phyloP scores from a whole-genome alignment of 2,113 vertebrate species.

The Eulemur rufifrons region DNA sequence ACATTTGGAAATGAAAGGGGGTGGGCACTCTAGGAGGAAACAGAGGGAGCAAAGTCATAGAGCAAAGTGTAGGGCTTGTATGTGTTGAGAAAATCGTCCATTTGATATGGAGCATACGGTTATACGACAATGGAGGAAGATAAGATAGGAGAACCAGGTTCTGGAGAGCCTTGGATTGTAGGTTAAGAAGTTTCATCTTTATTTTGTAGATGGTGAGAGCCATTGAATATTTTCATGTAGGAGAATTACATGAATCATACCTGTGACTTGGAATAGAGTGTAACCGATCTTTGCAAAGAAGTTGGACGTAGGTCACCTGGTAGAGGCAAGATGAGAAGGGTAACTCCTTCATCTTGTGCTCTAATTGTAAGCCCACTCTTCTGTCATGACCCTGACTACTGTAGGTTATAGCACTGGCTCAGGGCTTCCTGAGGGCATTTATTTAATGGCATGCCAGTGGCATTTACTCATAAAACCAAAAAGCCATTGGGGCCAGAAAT shows the following conservation, averaged over 20 bases:
- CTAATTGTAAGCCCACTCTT: neutral
- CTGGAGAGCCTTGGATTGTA: neutral
- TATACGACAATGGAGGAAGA: neutral
- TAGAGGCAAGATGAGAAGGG: neutral
- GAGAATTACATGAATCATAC: neutral
- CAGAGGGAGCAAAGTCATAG: neutral
- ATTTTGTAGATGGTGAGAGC: neutral
- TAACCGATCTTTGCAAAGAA: neutral
- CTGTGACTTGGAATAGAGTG: neutral
- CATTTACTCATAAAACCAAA: conserved; percentile 83
- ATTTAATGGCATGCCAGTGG: conserved; percentile 77
- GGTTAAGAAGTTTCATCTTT: neutral
- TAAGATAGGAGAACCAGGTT: neutral
- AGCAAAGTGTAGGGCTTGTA: neutral
- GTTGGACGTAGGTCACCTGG: neutral
- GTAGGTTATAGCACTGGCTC: neutral
- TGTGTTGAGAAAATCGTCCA: neutral
- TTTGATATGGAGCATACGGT: neutral
- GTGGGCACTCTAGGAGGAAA: neutral
- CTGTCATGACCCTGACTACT: neutral
- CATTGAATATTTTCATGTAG: neutral
- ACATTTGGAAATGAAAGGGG: neutral
- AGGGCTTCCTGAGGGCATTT: conserved; percentile 66
- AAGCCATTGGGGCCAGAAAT: conserved; percentile 82
- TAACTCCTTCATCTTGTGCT: neutral